Evolutionary conservation across 1,140 invertebrate genomes (phyloP).

Genomic region (Danaus plexippus): DNA sequence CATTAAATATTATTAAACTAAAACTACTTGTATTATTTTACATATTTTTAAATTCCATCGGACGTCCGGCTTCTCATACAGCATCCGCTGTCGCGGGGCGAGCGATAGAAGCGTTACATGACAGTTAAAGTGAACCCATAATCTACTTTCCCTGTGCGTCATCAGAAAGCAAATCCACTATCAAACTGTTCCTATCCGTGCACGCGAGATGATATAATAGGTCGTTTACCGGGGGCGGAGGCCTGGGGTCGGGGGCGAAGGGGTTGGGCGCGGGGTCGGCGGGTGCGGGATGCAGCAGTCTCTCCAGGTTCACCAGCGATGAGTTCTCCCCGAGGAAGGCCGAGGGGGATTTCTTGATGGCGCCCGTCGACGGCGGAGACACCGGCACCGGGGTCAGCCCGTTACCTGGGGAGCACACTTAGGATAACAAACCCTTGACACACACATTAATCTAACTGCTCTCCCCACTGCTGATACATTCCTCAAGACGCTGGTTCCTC

Average conservation of each 20-base stretch:
- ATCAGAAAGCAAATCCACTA: too few species aligned
- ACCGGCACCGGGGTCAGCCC: slow-evolving; percentile 23
- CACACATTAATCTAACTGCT: too few species aligned
- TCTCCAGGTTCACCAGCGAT: slow-evolving; percentile 94
- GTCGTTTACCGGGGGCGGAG: slow-evolving; percentile 26
- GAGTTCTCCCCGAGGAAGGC: slow-evolving; percentile 96
- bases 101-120: neutral
- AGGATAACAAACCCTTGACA: too few species aligned
- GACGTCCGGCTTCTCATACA: too few species aligned
- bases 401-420: slow-evolving; percentile 22
- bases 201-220: neutral
- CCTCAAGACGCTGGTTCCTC: too few species aligned
- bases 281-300: slow-evolving; percentile 82
- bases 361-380: slow-evolving; percentile 46
- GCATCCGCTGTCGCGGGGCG: neutral
- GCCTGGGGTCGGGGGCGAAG: slow-evolving; percentile 54
- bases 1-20: slow-evolving; percentile 6
- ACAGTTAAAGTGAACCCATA: too few species aligned
- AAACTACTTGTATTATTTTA: neutral
- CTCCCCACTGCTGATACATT: too few species aligned
- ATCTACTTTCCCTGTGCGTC: too few species aligned
- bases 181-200: too few species aligned
- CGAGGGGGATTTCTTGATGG: slow-evolving; percentile 88
- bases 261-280: slow-evolving; percentile 57
- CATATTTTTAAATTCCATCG: neutral